phyloP scores from a whole-genome alignment of 2,113 vertebrate genomes.

The Pachycephala philippinensis region DNA sequence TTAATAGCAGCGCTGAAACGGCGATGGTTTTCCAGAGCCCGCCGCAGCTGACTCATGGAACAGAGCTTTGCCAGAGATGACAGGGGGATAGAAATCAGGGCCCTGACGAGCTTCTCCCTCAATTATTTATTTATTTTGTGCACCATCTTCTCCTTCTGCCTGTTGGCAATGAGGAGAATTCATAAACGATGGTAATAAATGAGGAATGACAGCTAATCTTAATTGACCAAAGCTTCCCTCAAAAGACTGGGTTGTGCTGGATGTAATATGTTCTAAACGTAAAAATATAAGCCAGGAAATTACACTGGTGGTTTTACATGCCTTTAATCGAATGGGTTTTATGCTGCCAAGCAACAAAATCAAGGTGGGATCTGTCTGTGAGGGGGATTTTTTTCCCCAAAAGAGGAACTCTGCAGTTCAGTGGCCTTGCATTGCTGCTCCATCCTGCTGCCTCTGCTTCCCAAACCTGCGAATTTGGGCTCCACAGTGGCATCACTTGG shows the following conservation, averaged over 20 bases:
- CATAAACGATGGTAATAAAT: neutral
- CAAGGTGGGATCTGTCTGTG: neutral
- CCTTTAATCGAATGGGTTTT: neutral
- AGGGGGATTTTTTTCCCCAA: neutral
- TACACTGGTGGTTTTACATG: neutral
- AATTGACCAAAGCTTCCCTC: neutral
- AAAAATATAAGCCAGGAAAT: neutral
- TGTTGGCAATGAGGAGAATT: neutral
- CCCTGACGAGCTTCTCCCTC: neutral
- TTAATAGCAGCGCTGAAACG: fast-evolving
- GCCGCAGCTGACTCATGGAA: neutral
- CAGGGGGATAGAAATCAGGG: neutral
- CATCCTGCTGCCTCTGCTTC: fast-evolving
- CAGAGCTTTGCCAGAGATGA: neutral
- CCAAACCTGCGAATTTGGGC: neutral
- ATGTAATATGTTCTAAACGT: neutral
- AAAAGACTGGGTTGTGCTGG: neutral
- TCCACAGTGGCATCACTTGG: neutral
- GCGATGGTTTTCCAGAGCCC: neutral
- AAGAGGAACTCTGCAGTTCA: neutral
- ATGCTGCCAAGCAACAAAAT: neutral
- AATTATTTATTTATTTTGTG: neutral
- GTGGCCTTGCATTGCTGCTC: neutral
- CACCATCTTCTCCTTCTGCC: neutral
- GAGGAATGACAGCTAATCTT: neutral